phyloP scores from a whole-genome alignment of 2,888 invertebrate genomes.

The Isotomurus palustris region DNA sequence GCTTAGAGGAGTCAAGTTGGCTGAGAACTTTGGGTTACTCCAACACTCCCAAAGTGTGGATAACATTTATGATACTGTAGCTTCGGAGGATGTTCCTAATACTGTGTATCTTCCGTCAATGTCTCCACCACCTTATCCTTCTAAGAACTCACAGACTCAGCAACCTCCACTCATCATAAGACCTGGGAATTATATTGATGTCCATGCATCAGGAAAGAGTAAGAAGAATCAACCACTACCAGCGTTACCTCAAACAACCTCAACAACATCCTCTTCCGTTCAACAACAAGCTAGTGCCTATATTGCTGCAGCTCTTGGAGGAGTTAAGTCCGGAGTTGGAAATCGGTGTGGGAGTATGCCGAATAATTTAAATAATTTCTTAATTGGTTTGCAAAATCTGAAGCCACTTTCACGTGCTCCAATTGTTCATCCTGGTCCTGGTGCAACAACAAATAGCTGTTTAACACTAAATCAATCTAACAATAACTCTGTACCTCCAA shows the following conservation, averaged over 20 bases:
- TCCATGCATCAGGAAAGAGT: conserved; percentile 54
- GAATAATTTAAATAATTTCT: conserved; percentile 44
- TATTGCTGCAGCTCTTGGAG: conserved; percentile 13
- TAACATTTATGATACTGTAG: conserved; percentile 46
- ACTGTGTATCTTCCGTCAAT: conserved; percentile 17
- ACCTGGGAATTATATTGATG: conserved; percentile 61
- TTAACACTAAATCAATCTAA: conserved; percentile 18
- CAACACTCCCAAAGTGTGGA: conserved; percentile 44
- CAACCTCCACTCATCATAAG: conserved; percentile 50
- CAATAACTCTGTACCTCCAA: background rate
- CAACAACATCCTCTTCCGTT: background rate
- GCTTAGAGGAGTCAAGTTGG: conserved; percentile 29
- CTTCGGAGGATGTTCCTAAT: conserved; percentile 35
- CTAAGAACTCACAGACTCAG: conserved; percentile 12
- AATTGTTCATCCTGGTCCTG: conserved; percentile 42
- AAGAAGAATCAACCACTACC: conserved; percentile 13
- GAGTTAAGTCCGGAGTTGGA: conserved; percentile 19
- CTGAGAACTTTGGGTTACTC: conserved; percentile 17
- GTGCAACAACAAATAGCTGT: conserved; percentile 35
- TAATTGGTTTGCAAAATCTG: conserved; percentile 44
- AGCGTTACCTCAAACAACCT: background rate
- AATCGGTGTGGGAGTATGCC: conserved; percentile 43
- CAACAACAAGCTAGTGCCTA: conserved; percentile 16
- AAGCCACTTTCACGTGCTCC: conserved; percentile 45
- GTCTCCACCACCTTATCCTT: conserved; percentile 39